phyloP scores from a whole-genome alignment of 2,888 invertebrate genomes.

The Acanthosepion lycidas region DNA sequence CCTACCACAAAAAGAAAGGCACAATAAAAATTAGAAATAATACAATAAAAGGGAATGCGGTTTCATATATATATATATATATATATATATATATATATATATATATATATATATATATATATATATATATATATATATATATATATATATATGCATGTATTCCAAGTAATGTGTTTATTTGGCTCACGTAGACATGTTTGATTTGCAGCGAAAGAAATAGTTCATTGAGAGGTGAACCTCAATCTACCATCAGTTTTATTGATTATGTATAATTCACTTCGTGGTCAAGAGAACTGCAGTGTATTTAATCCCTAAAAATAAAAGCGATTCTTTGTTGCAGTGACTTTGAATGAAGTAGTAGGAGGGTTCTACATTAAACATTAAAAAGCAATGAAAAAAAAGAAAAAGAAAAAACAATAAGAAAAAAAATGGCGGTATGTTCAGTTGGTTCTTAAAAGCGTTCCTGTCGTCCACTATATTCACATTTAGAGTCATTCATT shows the following conservation, averaged over 20 bases:
- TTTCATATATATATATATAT: not conserved
- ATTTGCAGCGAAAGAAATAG: not conserved
- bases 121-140: not conserved
- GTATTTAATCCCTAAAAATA: not conserved
- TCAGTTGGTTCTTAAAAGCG: not conserved
- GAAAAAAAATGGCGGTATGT: not conserved
- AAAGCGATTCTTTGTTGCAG: not conserved
- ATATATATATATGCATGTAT: not conserved
- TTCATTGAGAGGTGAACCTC: not conserved
- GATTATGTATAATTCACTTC: not conserved
- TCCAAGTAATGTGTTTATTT: not conserved
- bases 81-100: slow-evolving; percentile 1
- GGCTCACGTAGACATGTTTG: not conserved
- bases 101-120: not conserved
- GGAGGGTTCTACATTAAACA: not conserved
- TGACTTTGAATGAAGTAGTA: not conserved
- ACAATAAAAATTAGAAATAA: too few species aligned
- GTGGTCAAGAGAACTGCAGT: not conserved
- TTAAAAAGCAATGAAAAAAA: not conserved
- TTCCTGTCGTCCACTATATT: not conserved
- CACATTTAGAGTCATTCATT: not conserved
- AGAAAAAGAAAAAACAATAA: not conserved
- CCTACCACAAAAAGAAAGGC: too few species aligned
- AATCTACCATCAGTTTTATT: not conserved
- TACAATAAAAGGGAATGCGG: too few species aligned